These are phyloP conservation scores for Palloptera scutellata DNA, from an alignment of 2,888 invertebrate genomes.

Conservation along the genomic window DNA sequence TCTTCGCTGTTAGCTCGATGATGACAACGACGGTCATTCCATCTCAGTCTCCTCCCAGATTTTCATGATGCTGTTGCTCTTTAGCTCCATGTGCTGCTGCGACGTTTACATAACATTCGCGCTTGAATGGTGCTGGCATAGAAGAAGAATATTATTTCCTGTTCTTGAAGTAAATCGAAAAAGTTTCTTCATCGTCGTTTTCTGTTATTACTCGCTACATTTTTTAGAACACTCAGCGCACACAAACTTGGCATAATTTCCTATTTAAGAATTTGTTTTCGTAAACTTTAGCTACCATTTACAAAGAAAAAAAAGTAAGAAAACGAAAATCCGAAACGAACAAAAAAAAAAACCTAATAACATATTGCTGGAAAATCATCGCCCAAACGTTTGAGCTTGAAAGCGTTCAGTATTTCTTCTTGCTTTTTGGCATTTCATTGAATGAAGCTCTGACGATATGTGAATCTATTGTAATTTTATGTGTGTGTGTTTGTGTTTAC, in stretches of 20 bases:
- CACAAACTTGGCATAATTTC: slow-evolving; percentile 57
- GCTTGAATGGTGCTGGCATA: slow-evolving; percentile 6
- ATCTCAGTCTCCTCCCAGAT: background rate
- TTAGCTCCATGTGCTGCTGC: background rate
- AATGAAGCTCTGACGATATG: background rate
- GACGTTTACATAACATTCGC: background rate
- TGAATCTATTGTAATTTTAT: slow-evolving; percentile 8
- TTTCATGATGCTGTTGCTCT: background rate
- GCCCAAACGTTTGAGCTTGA: too few species aligned
- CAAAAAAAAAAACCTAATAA: slow-evolving; percentile 36
- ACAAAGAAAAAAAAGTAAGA: background rate
- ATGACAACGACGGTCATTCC: slow-evolving; percentile 3
- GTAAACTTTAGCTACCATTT: slow-evolving; percentile 18
- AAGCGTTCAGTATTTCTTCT: too few species aligned
- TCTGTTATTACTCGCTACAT: slow-evolving; percentile 15
- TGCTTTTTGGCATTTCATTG: too few species aligned
- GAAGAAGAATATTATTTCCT: slow-evolving; percentile 52
- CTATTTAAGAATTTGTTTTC: slow-evolving; percentile 47
- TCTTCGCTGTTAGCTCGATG: slow-evolving; percentile 2
- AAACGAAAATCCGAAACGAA: too few species aligned
- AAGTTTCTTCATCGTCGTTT: slow-evolving; percentile 16
- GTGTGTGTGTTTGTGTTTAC: slow-evolving; percentile 9
- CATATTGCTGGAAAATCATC: slow-evolving; percentile 49
- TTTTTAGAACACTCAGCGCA: slow-evolving; percentile 11
- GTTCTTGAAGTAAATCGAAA: slow-evolving; percentile 58